Conservation (phyloP, 2,113 vertebrate genomes). For the Cercopithecus mona region DNA sequence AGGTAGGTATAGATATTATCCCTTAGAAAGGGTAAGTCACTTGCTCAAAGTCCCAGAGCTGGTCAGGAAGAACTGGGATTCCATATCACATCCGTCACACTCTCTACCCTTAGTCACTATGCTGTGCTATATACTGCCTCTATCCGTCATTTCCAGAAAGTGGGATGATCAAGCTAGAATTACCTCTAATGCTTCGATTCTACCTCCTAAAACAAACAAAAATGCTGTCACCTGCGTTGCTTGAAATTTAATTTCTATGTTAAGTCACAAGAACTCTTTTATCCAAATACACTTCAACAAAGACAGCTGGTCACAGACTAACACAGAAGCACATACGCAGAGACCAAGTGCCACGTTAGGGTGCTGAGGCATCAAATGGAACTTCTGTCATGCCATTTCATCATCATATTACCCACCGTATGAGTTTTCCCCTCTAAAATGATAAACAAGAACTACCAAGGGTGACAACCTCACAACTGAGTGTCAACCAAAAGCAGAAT, state of each 20-base stretch:
- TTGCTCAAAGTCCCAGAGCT: not conserved
- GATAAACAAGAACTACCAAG: not conserved
- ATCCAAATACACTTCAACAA: not conserved
- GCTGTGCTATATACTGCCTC: no score
- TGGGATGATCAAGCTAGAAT: not conserved
- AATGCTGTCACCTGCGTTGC: not conserved
- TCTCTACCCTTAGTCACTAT: not conserved
- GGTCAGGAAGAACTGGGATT: not conserved
- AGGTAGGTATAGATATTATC: not conserved
- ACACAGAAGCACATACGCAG: not conserved
- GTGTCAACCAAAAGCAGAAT: conserved; percentile 19
- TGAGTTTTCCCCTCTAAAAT: not conserved
- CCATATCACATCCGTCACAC: not conserved
- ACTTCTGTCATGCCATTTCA: not conserved
- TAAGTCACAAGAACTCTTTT: not conserved
- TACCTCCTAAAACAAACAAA: not conserved
- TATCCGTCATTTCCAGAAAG: not conserved
- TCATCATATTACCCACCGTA: not conserved
- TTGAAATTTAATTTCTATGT: conserved; percentile 4
- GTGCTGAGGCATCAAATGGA: not conserved
- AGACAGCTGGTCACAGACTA: not conserved
- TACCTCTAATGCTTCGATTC: not conserved
- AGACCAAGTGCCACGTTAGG: not conserved
- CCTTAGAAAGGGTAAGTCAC: not conserved
- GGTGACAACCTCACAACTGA: conserved; percentile 3